phyloP scores from a whole-genome alignment of 2,797 vertebrate genomes.

The Dermochelys coriacea region DNA sequence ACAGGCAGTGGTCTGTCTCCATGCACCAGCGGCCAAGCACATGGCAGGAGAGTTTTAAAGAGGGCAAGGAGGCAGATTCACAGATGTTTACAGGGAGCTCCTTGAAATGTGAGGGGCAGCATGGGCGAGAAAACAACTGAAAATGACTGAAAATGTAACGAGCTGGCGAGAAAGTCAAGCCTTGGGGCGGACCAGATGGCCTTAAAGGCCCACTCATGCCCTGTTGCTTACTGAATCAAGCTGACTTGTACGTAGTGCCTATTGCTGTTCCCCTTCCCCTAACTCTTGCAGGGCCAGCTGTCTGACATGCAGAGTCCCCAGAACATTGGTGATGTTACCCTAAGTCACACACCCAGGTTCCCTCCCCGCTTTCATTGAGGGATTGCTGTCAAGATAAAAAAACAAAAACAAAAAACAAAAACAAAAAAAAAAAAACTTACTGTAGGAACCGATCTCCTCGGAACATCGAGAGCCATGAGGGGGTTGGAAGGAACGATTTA shows the following conservation, averaged over 20 bases:
- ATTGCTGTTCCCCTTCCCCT: neutral
- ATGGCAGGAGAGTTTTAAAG: neutral
- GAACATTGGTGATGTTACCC: neutral
- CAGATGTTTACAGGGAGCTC: neutral
- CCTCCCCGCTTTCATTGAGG: neutral
- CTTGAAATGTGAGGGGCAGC: neutral
- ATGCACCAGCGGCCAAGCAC: neutral
- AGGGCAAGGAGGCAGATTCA: neutral
- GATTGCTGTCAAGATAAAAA: neutral
- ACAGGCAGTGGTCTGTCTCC: fast-evolving
- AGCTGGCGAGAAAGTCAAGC: neutral
- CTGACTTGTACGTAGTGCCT: neutral
- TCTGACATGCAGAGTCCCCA: too few relatives aligned
- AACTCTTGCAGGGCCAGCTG: too few relatives aligned
- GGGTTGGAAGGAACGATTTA: neutral
- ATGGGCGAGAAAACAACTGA: neutral
- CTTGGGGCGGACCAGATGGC: neutral
- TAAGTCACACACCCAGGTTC: neutral
- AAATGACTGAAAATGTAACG: neutral
- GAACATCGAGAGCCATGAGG: neutral
- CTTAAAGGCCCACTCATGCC: neutral
- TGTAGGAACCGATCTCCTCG: neutral
- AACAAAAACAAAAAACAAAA: too few relatives aligned
- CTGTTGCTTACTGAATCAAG: neutral
- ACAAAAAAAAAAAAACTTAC: too few relatives aligned